These are phyloP conservation scores for Xestia xanthographa DNA, from an alignment of 2,888 invertebrate genomes.

Conservation along the genomic window DNA sequence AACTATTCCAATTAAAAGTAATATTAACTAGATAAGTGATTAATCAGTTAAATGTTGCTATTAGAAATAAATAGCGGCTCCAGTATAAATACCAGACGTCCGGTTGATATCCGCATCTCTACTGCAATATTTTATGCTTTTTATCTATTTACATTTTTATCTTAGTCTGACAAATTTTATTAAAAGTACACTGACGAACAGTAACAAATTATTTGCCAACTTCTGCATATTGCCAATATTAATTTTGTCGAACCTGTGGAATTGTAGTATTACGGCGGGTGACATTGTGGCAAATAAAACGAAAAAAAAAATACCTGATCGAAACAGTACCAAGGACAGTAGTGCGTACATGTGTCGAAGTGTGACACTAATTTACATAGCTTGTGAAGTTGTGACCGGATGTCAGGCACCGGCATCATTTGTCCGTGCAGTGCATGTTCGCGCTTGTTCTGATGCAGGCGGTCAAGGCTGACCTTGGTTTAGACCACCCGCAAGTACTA, in stretches of 20 bases:
- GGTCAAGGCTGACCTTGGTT: conserved; percentile 68
- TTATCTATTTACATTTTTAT: conserved; percentile 1
- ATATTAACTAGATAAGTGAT: conserved; percentile 34
- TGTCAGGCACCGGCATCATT: conserved; percentile 80
- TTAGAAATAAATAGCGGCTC: conserved; percentile 43
- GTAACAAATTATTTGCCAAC: conserved; percentile 4
- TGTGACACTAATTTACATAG: conserved; percentile 84
- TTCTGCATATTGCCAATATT: background rate
- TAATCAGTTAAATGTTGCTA: conserved; percentile 30
- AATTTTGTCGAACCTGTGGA: background rate
- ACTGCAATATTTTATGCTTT: background rate
- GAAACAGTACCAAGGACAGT: conserved; percentile 79
- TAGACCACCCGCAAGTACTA: conserved; percentile 67
- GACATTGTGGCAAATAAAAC: conserved; percentile 62
- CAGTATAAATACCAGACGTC: conserved; percentile 36
- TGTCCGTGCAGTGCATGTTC: conserved; percentile 79
- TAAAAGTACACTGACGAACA: conserved; percentile 22
- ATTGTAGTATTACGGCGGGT: background rate
- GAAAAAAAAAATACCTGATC: conserved; percentile 48
- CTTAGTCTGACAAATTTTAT: conserved; percentile 13
- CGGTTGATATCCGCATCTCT: conserved; percentile 44
- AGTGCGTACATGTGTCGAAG: conserved; percentile 77
- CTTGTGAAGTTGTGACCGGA: conserved; percentile 84
- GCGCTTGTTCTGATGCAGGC: conserved; percentile 68
- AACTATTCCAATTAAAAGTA: conserved; percentile 47